These are phyloP conservation scores for Bubo scandiacus DNA, from an alignment of 2,113 vertebrate species.

Conservation along the genomic window DNA sequence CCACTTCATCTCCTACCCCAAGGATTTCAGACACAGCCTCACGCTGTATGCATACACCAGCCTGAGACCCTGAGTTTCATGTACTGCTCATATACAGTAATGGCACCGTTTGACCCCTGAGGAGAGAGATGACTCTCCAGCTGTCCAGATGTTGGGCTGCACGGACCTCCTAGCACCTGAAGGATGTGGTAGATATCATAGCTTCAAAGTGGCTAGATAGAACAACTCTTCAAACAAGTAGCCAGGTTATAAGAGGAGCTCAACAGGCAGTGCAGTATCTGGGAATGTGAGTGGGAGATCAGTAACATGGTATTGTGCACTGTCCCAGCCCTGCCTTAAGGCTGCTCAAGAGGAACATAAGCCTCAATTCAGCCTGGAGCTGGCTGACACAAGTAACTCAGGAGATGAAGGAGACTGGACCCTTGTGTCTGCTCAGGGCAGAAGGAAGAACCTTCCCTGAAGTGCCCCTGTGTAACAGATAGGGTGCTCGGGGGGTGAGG, in stretches of 20 bases:
- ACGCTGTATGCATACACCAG: rapidly evolving
- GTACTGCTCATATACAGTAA: background rate
- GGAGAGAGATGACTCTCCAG: no score
- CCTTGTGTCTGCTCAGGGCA: background rate
- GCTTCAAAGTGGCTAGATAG: background rate
- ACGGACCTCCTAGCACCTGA: background rate
- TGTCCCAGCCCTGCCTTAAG: background rate
- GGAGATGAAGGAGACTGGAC: background rate
- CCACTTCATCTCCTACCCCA: background rate
- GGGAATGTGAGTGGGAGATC: rapidly evolving
- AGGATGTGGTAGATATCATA: no score
- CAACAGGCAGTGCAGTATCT: no score
- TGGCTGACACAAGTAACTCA: background rate
- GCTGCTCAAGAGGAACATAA: rapidly evolving
- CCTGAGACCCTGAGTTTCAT: rapidly evolving
- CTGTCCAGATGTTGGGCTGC: background rate
- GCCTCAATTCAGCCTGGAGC: background rate
- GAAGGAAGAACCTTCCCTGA: background rate
- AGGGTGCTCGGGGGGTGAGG: background rate
- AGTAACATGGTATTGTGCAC: rapidly evolving
- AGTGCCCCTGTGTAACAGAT: rapidly evolving
- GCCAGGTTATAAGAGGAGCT: background rate
- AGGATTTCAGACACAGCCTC: no score
- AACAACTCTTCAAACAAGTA: background rate
- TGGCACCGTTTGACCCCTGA: rapidly evolving